phyloP scores from a whole-genome alignment of 2,888 invertebrate genomes.

The Hermaeophaga mercurialis region DNA sequence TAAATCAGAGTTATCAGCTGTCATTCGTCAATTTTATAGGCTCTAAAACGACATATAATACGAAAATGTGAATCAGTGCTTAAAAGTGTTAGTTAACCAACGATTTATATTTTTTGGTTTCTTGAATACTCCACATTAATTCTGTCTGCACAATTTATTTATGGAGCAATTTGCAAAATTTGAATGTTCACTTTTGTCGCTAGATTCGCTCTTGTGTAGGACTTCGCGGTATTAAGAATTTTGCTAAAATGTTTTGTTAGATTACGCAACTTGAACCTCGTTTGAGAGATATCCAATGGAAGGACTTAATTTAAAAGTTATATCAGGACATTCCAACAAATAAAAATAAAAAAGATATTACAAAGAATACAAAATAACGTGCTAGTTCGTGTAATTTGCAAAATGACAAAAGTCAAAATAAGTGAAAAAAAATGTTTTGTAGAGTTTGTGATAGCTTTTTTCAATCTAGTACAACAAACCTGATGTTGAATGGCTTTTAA shows the following conservation, averaged over 20 bases:
- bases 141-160: conserved; percentile 6
- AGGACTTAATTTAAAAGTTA: conserved; percentile 25
- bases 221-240: conserved; percentile 37
- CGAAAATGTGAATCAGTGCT: no score
- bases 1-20: no score
- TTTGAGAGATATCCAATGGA: conserved; percentile 34
- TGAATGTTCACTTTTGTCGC: conserved; percentile 35
- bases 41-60: no score
- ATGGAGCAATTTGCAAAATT: conserved; percentile 30
- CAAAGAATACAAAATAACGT: no score
- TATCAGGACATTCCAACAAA: conserved; percentile 24
- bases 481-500: conserved; percentile 29
- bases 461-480: conserved; percentile 36
- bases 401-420: no score
- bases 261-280: conserved; percentile 44
- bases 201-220: conserved; percentile 39
- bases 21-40: no score
- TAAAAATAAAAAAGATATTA: no score
- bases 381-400: no score
- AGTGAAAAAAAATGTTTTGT: no score
- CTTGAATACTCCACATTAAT: neutral
- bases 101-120: neutral
- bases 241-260: conserved; percentile 40
- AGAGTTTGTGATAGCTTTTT: no score
- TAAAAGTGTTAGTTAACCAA: no score